Evolutionary conservation across 1,140 invertebrate genomes (phyloP).

Genomic region (Kradibia gibbosae): DNA sequence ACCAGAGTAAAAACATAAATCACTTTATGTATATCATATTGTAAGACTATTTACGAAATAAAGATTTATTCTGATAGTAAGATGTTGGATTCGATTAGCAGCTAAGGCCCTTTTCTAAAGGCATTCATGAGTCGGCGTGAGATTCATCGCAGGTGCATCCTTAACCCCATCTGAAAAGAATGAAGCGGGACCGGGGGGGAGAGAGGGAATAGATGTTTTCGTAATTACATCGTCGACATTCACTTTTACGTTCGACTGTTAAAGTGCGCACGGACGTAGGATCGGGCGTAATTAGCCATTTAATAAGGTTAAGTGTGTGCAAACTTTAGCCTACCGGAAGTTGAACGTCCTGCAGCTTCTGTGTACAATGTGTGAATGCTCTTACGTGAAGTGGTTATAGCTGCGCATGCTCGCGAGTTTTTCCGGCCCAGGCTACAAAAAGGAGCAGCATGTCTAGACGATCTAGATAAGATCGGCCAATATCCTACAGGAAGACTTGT

Average conservation of each 20-base stretch:
- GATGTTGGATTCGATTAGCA: constrained; percentile 23
- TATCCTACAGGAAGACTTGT: background rate
- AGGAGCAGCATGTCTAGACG: constrained; percentile 5
- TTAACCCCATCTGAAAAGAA: background rate
- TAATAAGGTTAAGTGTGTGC: constrained; percentile 62
- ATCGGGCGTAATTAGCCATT: constrained; percentile 58
- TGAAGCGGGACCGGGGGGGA: background rate
- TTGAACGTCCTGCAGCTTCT: constrained; percentile 50
- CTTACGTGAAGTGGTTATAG: background rate
- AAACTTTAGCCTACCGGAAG: constrained; percentile 54
- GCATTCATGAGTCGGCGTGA: constrained; percentile 4
- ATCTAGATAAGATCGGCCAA: constrained; percentile 18
- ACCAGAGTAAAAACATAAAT: background rate
- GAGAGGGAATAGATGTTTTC: background rate
- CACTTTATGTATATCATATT: background rate
- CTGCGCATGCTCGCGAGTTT: background rate
- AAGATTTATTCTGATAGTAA: constrained; percentile 3
- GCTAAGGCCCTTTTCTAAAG: background rate
- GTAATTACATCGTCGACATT: constrained; percentile 10
- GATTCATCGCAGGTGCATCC: background rate
- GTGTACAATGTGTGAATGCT: background rate
- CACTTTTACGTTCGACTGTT: constrained; percentile 8
- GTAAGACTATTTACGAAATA: background rate
- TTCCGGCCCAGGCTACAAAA: background rate
- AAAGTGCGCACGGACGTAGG: constrained; percentile 50